Evolutionary conservation across 2,888 invertebrate species (phyloP).

Genomic region (Aphidius colemani): DNA sequence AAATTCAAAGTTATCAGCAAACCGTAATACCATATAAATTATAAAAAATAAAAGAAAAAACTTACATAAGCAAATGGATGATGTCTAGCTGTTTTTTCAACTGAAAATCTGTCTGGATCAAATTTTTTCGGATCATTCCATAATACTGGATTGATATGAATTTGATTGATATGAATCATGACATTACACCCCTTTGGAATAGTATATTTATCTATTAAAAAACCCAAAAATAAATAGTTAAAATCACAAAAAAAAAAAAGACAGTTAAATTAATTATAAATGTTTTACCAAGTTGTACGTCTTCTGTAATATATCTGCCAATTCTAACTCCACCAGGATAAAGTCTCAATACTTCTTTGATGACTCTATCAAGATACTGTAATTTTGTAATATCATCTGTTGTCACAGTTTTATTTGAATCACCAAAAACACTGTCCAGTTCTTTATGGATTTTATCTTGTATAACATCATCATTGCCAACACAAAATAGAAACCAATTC

Average conservation of each 20-base stretch:
- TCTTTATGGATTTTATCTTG: slow-evolving; percentile 62
- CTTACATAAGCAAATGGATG: slow-evolving; percentile 48
- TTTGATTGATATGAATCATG: slow-evolving; percentile 57
- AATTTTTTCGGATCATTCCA: slow-evolving; percentile 62
- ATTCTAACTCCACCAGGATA: slow-evolving; percentile 64
- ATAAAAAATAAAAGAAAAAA: no score
- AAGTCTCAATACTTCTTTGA: slow-evolving; percentile 65
- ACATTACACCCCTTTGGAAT: slow-evolving; percentile 60
- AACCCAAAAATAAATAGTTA: neutral
- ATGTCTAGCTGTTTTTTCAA: slow-evolving; percentile 48
- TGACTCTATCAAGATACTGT: slow-evolving; percentile 65
- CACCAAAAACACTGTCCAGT: slow-evolving; percentile 56
- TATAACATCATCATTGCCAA: slow-evolving; percentile 60
- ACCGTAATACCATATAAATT: no score
- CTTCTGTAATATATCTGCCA: slow-evolving; percentile 60
- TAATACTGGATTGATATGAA: slow-evolving; percentile 60
- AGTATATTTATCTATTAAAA: slow-evolving; percentile 47
- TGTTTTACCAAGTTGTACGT: slow-evolving; percentile 57
- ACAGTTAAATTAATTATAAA: neutral
- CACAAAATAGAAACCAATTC: slow-evolving; percentile 62
- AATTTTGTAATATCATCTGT: slow-evolving; percentile 54
- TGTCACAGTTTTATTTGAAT: slow-evolving; percentile 43
- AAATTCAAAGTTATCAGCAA: no score
- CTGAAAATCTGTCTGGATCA: slow-evolving; percentile 60
- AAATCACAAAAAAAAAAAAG: neutral